Conservation (phyloP, 37 sponge, comb jelly and placozoan genomes). For the Lycopodina hypogea region DNA sequence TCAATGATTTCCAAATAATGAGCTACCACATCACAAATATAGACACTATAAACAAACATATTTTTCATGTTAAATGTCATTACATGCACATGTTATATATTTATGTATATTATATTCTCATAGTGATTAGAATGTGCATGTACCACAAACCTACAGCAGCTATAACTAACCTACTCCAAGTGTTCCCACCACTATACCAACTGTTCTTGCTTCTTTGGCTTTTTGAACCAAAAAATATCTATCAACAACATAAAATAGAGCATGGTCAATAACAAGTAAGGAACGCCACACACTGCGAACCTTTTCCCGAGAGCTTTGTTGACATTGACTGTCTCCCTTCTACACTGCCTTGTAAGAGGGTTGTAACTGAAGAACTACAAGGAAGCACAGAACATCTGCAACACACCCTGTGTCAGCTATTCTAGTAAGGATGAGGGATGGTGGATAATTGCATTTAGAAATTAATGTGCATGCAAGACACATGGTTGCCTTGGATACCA, state of each 20-base stretch:
- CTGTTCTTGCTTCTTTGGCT: slow-evolving; percentile 77
- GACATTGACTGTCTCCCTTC: slow-evolving; percentile 59
- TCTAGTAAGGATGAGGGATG: too few species aligned
- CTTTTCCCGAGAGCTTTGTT: slow-evolving; percentile 78
- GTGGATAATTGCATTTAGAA: too few species aligned
- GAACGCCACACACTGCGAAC: slow-evolving; percentile 8
- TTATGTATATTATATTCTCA: too few species aligned
- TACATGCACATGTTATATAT: too few species aligned
- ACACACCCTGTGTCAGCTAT: too few species aligned
- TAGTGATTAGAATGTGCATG: too few species aligned
- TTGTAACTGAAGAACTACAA: slow-evolving; percentile 78
- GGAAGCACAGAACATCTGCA: neutral
- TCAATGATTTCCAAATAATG: slow-evolving; percentile 75
- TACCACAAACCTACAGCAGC: too few species aligned
- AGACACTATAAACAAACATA: neutral
- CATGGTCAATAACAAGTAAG: neutral
- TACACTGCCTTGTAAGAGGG: slow-evolving; percentile 44
- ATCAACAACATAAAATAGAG: neutral
- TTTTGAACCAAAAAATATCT: slow-evolving; percentile 88
- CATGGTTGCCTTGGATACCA: too few species aligned
- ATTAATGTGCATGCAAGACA: too few species aligned
- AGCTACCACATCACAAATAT: slow-evolving; percentile 22
- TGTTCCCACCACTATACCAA: slow-evolving; percentile 95
- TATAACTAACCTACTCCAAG: slow-evolving; percentile 68
- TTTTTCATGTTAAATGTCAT: too few species aligned